Percentiles rank a stretch among this genome's conserved stretches.
phyloP scores from a whole-genome alignment of 2,113 vertebrate genomes.

The Pluvianellus socialis region DNA sequence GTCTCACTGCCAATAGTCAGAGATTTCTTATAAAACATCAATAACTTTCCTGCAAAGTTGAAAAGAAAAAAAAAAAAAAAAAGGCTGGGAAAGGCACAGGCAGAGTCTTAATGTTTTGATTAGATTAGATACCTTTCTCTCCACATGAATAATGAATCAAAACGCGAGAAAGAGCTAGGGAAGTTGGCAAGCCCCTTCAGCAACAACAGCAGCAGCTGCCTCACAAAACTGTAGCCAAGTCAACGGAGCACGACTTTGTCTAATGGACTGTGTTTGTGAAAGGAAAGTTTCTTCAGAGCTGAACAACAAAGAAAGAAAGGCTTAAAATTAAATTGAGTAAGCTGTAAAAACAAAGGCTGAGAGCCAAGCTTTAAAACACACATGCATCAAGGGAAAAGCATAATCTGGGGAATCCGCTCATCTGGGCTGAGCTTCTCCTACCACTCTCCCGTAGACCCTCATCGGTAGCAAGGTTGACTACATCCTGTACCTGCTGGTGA shows the following conservation, averaged over 20 bases:
- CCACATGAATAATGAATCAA: background rate
- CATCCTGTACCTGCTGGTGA: background rate
- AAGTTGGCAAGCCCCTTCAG: background rate
- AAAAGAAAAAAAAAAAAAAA: background rate
- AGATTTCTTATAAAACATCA: background rate
- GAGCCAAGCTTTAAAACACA: background rate
- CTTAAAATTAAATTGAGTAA: background rate
- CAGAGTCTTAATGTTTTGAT: slow-evolving; percentile 29
- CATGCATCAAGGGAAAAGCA: background rate
- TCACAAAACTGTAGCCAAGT: background rate
- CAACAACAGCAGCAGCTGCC: background rate
- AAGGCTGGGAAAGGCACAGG: background rate
- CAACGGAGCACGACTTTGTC: background rate
- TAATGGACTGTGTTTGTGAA: background rate
- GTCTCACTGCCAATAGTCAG: background rate
- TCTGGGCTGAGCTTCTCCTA: background rate
- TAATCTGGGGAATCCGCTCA: background rate
- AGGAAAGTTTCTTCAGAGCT: background rate
- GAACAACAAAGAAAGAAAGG: background rate
- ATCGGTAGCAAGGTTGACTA: background rate
- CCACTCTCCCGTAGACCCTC: background rate
- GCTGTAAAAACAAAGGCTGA: background rate
- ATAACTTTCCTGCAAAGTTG: background rate
- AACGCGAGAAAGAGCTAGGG: background rate
- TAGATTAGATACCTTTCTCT: background rate